Evolutionary conservation across 2,888 invertebrate species (phyloP), one percentile per base, ranked within the genome.

Genomic region (Campoplex nolae): DNA sequence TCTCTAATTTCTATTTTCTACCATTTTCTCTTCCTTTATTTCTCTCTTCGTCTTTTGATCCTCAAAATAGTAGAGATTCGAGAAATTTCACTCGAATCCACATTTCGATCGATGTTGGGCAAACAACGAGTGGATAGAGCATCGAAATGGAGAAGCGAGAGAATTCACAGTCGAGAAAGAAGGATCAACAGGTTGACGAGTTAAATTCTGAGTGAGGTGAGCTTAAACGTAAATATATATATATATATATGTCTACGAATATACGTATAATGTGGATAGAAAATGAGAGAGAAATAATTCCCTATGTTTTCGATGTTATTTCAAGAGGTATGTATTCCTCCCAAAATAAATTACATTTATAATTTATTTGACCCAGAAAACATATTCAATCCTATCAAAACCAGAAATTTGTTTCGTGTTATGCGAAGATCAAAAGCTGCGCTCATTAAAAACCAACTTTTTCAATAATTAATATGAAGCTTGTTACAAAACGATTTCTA

Each of bases 171-270:
- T 56, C 58, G 77, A 81, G 83, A 83, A 80, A 81, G 80, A 86
- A 84, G 84, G 84, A 86, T 86, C 86, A 86, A 84, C 86, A 84
- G 84, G 83, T 86, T 81, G 84, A 86, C 84, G 80, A 45, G 81
- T 65, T 81, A 38, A 86, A 84, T 77, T 82, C 73, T 82, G 82
- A 74, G 81, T 28, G 82, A 81, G 70, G 75, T 70, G 75, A 42
- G 48, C 70, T 62, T 68, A 13, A 38, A 13, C 16, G 28, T 23
- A 28, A 56, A 38, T 28, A 71, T 74, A 74, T 28, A 51, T 56
- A 74, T 23, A 23, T 23, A 23, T 23, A 23, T 23, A 23, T 23
- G 23, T 23, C 23, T 23, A 23, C 23, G 23, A n/a, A 58, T 16
- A 16, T n/a, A 28, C 32, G 7, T 28, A 11, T 1, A 62, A 62